Base-by-base conservation (phyloP, 2,888 invertebrate species). In the Tenthredo scrophulariae region DNA sequence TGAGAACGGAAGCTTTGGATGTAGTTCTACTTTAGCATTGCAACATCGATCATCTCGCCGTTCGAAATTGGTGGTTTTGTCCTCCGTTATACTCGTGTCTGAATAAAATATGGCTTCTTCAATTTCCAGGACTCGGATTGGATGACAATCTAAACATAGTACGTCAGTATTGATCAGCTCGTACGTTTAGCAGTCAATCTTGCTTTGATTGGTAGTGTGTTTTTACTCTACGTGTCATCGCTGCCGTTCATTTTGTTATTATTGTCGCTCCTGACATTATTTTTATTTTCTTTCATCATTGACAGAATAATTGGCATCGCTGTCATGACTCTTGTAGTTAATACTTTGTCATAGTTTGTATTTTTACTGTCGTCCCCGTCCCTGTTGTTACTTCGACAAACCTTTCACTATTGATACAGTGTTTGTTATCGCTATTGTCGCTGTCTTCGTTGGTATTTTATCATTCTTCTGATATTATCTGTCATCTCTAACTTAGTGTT, bases 61-160 rank as follows among this genome's bases (percentile, higher is more conserved):
- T 13, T 62, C 13, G 62, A 10, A 62, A 26, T 26, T 26, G 62
- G 7, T 22, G 62, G 26, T 62, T 26, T 26, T 62, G 62, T 10
- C 10, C 10, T 62, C 62, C 62, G 13, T 22, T 62, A 62, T 13
- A 62, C 2, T 62, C 13, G 9, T 26, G 10, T 26, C 26, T 26
- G 33, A 67, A 67, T 67, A 67, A 67, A 67, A 67, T 67, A 33
- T 67, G 0, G 33, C 33, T 67, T 67, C 67, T 67, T 33, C 18
- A 13, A 26, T 33, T 33, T 33, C 33, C 1, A 33, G 4, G 33
- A 67, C 6, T 18, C 26, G 33, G 67, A 67, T 29, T 67, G 10
- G 10, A 26, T 67, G 18, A 67, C 5, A 33, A 18, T 18, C 15
- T 67, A 33, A 33, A 33, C 33, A 67, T 33, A 5, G 67, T 6